phyloP scores from a whole-genome alignment of 1,140 invertebrate genomes.

The Bombus picipes region DNA sequence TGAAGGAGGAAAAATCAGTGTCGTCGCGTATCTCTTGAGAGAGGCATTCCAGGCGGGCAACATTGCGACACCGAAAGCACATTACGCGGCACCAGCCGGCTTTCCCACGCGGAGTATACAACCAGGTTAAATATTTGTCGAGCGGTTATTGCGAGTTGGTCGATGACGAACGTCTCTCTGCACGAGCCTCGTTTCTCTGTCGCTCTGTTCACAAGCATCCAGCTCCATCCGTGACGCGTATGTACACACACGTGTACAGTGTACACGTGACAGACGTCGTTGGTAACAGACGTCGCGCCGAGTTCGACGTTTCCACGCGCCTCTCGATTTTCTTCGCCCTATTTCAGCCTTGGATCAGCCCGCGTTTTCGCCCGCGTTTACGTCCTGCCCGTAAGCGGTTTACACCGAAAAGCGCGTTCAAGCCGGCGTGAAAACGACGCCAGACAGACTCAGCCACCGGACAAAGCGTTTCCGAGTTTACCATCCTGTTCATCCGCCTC shows the following conservation, averaged over 20 bases:
- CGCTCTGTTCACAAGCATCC: neutral
- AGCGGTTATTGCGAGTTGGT: constrained; percentile 51
- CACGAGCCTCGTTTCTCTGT: neutral
- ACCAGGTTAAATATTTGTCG: constrained; percentile 60
- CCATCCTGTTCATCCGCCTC: constrained; percentile 56
- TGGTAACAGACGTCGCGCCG: neutral
- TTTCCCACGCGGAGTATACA: constrained; percentile 50
- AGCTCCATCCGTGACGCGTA: neutral
- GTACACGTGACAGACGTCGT: neutral
- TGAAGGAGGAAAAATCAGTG: neutral
- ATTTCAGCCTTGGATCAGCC: constrained; percentile 36
- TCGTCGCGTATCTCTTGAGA: neutral
- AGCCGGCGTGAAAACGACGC: constrained; percentile 61
- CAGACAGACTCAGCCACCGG: constrained; percentile 44
- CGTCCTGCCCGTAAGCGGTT: constrained; percentile 57
- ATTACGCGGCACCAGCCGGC: constrained; percentile 34
- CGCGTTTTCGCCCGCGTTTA: constrained; percentile 30
- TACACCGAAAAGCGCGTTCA: constrained; percentile 55
- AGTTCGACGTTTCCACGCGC: neutral
- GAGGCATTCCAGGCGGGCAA: neutral
- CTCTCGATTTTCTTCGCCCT: constrained; percentile 33
- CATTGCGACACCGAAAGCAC: constrained; percentile 15
- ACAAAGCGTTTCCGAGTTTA: constrained; percentile 67
- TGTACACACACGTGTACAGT: neutral
- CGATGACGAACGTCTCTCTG: constrained; percentile 24